A percentile compares a stretch with the other conserved stretches of the same genome.
Conservation (phyloP, 1,140 invertebrate species). For the Formica exsecta region DNA sequence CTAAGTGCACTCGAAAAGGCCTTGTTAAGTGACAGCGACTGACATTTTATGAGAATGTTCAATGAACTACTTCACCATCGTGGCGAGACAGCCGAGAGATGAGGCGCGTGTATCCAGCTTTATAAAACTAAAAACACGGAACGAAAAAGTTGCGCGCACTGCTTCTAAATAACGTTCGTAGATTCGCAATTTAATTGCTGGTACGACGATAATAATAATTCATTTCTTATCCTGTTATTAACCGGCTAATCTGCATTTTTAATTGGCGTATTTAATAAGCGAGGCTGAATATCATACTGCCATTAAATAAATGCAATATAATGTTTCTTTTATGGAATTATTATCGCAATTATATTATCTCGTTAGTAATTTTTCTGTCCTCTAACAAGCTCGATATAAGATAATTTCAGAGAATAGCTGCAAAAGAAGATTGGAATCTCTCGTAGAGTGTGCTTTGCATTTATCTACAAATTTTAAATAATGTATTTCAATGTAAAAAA, state of each 20-base stretch:
- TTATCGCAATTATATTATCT: constrained; percentile 10
- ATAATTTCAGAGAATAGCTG: not conserved
- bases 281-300: not conserved
- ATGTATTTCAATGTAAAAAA: not conserved
- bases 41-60: constrained; percentile 52
- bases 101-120: not conserved
- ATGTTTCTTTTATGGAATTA: not conserved
- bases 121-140: constrained; percentile 23
- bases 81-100: not conserved
- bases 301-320: not conserved
- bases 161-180: not conserved
- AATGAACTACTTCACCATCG: constrained; percentile 18
- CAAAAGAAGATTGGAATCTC: not conserved
- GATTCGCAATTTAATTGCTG: not conserved
- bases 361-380: not conserved
- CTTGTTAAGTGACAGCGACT: constrained; percentile 28
- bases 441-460: not conserved
- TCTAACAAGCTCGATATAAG: no score
- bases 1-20: constrained; percentile 59
- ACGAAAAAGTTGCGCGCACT: not conserved
- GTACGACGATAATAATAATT: not conserved
- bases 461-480: not conserved
- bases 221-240: constrained; percentile 1
- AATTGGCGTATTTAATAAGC: constrained; percentile 50
- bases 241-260: not conserved